Evolutionary conservation across 2,888 invertebrate genomes (phyloP).

Genomic region (Prosopocoilus inquinatus): DNA sequence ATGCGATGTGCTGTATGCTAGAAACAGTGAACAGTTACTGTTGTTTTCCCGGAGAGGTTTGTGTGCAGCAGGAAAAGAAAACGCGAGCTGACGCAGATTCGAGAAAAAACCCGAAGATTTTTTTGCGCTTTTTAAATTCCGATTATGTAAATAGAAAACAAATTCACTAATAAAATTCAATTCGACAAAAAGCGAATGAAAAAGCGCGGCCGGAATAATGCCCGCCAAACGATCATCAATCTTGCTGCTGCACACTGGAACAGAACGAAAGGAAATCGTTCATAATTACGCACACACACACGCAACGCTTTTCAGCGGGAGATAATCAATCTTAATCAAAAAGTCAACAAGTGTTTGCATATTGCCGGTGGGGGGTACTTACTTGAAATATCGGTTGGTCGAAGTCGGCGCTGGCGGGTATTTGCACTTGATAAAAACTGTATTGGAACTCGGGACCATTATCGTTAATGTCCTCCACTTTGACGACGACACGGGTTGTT

Average conservation of each 20-base stretch:
- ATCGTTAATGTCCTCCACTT: constrained; percentile 83
- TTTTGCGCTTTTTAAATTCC: constrained; percentile 4
- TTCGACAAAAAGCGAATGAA: not conserved
- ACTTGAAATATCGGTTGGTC: constrained; percentile 65
- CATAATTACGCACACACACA: not conserved
- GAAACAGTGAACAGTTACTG: not conserved
- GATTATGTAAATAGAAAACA: constrained; percentile 6
- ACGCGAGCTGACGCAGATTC: not conserved
- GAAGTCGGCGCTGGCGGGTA: constrained; percentile 57
- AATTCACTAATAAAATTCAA: not conserved
- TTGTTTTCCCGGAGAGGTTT: not conserved
- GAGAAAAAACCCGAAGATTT: not conserved
- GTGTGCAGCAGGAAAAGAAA: not conserved
- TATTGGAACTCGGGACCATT: constrained; percentile 83
- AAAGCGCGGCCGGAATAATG: not conserved
- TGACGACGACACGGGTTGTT: constrained; percentile 76
- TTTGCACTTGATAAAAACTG: constrained; percentile 76
- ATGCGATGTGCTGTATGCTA: constrained; percentile 6
- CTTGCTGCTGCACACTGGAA: not conserved
- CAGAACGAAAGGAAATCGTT: not conserved
- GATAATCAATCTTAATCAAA: constrained; percentile 4
- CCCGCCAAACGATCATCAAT: not conserved
- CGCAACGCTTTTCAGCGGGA: not conserved
- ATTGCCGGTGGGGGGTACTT: constrained; percentile 21
- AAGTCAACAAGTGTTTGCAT: constrained; percentile 5